Base-by-base conservation (phyloP, 2,113 vertebrate species). In the Narcine bancroftii region DNA sequence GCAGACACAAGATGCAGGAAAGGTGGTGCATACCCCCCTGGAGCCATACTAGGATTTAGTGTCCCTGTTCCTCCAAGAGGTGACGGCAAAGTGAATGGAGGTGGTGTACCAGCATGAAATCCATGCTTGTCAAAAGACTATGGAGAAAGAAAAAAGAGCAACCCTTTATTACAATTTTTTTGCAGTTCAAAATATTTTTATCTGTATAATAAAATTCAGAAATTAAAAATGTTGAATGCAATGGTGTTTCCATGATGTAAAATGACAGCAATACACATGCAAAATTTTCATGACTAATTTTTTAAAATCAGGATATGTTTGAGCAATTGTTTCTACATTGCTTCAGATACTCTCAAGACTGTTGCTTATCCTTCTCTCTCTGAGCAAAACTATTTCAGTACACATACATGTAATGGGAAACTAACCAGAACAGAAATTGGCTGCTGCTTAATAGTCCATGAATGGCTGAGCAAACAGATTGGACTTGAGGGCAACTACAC, bases 121-220 rank as follows among this genome's bases (percentile, higher is more conserved):
- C 98, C 98, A 96, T 99, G 98, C 95, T 99, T 99, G 95, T 99
- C 98, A 95, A 98, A 99, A 0, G 97, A 95, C 98, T 99, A 95
- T 5, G 39, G 92, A 45, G 69, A 6, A 45, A 60, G 3, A 3
- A 3, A 87, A 0, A 26, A 53, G 93, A 42, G 56, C 42, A 91
- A 69, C 0, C 19, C 5, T 17, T 17, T 60, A 45, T 42, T 39
- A 42, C 65, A 45, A 3, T 56, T 24, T 65, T 66, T 65, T 66
- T 45, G 47, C 79, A 83, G 79, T 56, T 83, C 79, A 56, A 47
- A 83, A 11, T 4, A 53, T 33, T 47, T 53, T 45, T 33, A 63
- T n/a, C n/a, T n/a, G 17, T 63, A 63, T 63, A 69, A 69, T 69
- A 69, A 69, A 17, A 69, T 69, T 63, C 17, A 63, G 60, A 63